Base-by-base conservation (phyloP, 2,888 invertebrate genomes). In the Bembecia ichneumoniformis region DNA sequence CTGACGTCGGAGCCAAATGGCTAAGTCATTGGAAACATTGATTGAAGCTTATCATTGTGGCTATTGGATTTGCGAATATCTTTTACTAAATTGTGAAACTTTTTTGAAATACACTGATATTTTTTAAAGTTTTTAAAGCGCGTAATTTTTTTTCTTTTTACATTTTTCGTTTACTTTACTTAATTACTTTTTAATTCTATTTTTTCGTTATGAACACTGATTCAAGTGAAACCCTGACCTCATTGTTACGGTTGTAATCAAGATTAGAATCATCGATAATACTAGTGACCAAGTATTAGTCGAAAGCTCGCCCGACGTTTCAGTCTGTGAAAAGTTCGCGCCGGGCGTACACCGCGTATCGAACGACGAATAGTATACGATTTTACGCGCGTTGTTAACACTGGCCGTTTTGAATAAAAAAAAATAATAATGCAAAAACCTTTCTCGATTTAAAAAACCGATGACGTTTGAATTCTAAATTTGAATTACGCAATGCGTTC, bases 211-310 rank as follows among this genome's bases (percentile, higher is more conserved):
- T 57, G 59, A 53, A 68, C 63, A 68, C 64, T 62, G 68, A 68
- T 68, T 68, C 62, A 68, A 70, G 72, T 71, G 62, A 63, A 77
- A 71, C 83, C 82, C 75, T 84, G 86, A 84, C 84, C 83, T 70
- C 70, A 64, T 74, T 75, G 70, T 70, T 64, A 64, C 58, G 59
- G 63, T 55, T 62, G 67, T 77, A 82, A 83, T 86, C 82, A 80
- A 77, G 84, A 84, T 83, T 64, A 61, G 65, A 80, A 82, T 75
- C 82, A 78, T 74, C 84, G 82, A 84, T 83, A 82, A 64, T 64
- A 70, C 68, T 64, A 74, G 74, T 83, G 82, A 82, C 83, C 82
- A 81, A 74, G 69, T 64, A 57, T 66, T 67, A 63, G 66, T 53
- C 59, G 52, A 49, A 57, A 63, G 66, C 64, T 67, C 71, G 68